These are phyloP conservation scores for Tinamus major DNA, from an alignment of 2,797 vertebrate genomes.

Conservation along the genomic window DNA sequence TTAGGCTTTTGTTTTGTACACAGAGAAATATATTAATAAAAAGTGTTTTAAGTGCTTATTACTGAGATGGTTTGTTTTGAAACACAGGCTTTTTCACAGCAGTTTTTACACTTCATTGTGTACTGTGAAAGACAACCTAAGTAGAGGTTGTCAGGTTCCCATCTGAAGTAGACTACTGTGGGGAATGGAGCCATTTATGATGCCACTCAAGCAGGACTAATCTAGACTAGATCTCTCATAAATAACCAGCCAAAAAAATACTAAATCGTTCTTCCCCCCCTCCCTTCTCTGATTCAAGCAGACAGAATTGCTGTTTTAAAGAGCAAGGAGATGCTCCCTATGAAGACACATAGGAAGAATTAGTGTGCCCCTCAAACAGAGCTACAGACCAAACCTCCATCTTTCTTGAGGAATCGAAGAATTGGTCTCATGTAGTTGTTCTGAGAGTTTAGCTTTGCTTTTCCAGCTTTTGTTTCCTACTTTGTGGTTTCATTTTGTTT, in stretches of 20 bases:
- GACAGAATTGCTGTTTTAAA: constrained; percentile 65
- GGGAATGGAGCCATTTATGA: constrained; percentile 83
- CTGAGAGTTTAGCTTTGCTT: background rate
- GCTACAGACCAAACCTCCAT: constrained; percentile 1
- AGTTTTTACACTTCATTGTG: constrained; percentile 86
- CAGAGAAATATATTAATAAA: constrained; percentile 87
- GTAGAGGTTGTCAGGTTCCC: constrained; percentile 84
- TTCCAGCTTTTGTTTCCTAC: background rate
- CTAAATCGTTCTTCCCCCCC: constrained; percentile 60
- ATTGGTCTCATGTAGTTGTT: background rate
- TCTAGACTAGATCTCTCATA: constrained; percentile 84
- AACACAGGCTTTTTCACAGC: constrained; percentile 81
- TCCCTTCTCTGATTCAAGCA: constrained; percentile 50
- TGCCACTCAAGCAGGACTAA: constrained; percentile 85
- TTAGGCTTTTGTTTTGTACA: constrained; percentile 83
- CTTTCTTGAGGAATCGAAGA: background rate
- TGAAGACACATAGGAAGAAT: constrained; percentile 63
- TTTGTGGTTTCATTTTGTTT: background rate
- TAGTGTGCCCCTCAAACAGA: constrained; percentile 39
- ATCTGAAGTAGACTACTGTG: constrained; percentile 80
- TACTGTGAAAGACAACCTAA: constrained; percentile 83
- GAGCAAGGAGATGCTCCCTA: constrained; percentile 67
- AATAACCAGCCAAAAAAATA: constrained; percentile 79
- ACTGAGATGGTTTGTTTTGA: constrained; percentile 84
- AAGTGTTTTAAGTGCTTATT: constrained; percentile 86